Percentiles rank a stretch among this genome's conserved stretches.
Evolutionary conservation across 2,797 vertebrate species (phyloP).

Genomic region (Enteromius paludinosus): DNA sequence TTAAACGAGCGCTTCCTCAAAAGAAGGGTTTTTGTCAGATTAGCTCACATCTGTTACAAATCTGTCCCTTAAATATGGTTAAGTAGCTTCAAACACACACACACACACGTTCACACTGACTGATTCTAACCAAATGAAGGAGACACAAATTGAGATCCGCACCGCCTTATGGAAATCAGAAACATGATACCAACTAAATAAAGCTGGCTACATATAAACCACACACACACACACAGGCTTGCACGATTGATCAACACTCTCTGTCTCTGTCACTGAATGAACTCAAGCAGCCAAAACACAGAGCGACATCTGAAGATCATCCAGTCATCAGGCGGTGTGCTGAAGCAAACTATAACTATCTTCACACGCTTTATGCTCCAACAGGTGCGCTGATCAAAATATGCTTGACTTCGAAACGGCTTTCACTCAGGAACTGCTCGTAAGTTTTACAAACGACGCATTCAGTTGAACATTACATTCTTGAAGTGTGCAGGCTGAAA

Average conservation of each 20-base stretch:
- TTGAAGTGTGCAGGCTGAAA: not conserved
- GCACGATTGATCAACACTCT: not conserved
- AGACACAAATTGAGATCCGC: conserved; percentile 17
- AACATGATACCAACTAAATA: not conserved
- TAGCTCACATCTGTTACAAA: not conserved
- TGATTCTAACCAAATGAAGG: conserved; percentile 9
- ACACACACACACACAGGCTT: not conserved
- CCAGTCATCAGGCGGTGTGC: not conserved
- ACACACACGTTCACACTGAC: not conserved
- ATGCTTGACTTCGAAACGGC: not conserved
- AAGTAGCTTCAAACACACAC: conserved; percentile 12
- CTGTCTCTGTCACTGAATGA: not conserved
- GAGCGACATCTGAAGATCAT: not conserved
- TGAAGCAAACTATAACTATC: not conserved
- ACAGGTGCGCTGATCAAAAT: not conserved
- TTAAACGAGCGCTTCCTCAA: not conserved
- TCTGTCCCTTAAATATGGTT: conserved; percentile 10
- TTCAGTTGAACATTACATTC: not conserved
- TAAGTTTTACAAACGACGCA: not conserved
- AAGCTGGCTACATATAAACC: not conserved
- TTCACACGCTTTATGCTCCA: not conserved
- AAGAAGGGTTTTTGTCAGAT: not conserved
- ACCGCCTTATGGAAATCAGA: not conserved
- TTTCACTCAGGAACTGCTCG: not conserved
- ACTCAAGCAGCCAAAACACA: not conserved